A percentile compares a stretch with the other conserved stretches of the same genome.
phyloP scores from a whole-genome alignment of 2,888 invertebrate species.

The Troides helena region DNA sequence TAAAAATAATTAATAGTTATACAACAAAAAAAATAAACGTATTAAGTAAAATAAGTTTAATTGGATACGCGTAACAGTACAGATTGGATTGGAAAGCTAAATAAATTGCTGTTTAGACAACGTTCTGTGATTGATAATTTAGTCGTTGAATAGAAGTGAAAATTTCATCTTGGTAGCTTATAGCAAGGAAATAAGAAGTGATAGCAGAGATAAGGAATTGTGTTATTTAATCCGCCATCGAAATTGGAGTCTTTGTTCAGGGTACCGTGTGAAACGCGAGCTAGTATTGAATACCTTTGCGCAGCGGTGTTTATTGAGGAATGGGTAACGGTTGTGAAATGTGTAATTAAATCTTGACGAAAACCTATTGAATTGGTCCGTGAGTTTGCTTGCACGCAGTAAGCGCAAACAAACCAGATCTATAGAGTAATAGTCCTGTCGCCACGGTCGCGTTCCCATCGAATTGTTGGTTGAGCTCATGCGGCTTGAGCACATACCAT shows the following conservation, averaged over 20 bases:
- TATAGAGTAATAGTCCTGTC: slow-evolving; percentile 2
- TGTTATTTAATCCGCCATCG: slow-evolving; percentile 47
- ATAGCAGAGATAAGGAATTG: slow-evolving; percentile 34
- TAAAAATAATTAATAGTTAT: background rate
- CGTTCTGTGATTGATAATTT: slow-evolving; percentile 18
- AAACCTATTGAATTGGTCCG: slow-evolving; percentile 22
- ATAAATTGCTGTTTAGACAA: slow-evolving; percentile 11
- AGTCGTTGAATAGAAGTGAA: slow-evolving; percentile 31
- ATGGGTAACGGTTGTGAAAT: slow-evolving; percentile 39
- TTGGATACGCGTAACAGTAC: slow-evolving; percentile 4
- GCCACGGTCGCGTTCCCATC: slow-evolving; percentile 4
- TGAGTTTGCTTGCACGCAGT: slow-evolving; percentile 7
- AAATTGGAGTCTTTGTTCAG: slow-evolving; percentile 50
- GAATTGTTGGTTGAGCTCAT: slow-evolving; percentile 29
- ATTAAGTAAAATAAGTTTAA: slow-evolving; percentile 3
- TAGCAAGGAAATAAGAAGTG: slow-evolving; percentile 35
- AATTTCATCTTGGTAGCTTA: slow-evolving; percentile 32
- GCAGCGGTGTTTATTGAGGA: slow-evolving; percentile 39
- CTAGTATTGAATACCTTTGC: slow-evolving; percentile 41
- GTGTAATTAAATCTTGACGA: slow-evolving; percentile 35
- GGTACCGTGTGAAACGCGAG: slow-evolving; percentile 52
- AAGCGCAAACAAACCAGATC: slow-evolving; percentile 2
- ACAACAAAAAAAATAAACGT: slow-evolving; percentile 2
- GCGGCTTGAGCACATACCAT: slow-evolving; percentile 32
- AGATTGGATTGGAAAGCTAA: slow-evolving; percentile 14